These are phyloP conservation scores for Progne subis DNA, from an alignment of 2,113 vertebrate species.

Conservation along the genomic window DNA sequence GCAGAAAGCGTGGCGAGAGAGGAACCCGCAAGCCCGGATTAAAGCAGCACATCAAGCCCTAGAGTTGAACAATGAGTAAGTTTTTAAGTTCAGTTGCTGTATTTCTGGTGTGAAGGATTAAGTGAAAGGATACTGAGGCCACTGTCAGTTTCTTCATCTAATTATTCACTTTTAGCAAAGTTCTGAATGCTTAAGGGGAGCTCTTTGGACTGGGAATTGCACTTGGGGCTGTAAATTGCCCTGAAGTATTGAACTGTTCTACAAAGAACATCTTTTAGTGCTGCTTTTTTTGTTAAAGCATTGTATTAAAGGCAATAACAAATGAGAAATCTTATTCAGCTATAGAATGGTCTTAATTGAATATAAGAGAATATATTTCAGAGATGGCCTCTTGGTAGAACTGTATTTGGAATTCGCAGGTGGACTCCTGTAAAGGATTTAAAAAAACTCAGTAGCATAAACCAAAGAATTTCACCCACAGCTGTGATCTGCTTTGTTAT, in stretches of 20 bases:
- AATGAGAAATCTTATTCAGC: not conserved
- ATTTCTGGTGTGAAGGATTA: not conserved
- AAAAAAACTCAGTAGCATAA: not conserved
- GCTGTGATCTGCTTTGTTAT: not conserved
- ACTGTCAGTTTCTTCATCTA: not conserved
- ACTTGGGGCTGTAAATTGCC: not conserved
- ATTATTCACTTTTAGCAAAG: not conserved
- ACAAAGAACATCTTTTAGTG: not conserved
- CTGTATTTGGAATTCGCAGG: not conserved
- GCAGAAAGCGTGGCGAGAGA: conserved; percentile 98
- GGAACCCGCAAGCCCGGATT: conserved; percentile 94
- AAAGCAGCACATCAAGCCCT: conserved; percentile 95
- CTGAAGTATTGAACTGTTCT: not conserved
- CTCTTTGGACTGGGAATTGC: not conserved
- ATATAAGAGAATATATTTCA: not conserved
- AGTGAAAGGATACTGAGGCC: not conserved
- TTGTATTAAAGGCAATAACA: not conserved
- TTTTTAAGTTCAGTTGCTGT: conserved; percentile 20
- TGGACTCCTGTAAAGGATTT: not conserved
- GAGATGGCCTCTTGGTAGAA: not conserved
- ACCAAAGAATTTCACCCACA: not conserved
- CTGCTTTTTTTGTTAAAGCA: not conserved
- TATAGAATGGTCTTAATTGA: not conserved
- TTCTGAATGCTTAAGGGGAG: not conserved
- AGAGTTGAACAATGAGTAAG: conserved; percentile 96